Evolutionary conservation across 92 coral and sea anemone species (phyloP), one percentile per base, ranked within the genome.

Genomic region (Micromussa lordhowensis): DNA sequence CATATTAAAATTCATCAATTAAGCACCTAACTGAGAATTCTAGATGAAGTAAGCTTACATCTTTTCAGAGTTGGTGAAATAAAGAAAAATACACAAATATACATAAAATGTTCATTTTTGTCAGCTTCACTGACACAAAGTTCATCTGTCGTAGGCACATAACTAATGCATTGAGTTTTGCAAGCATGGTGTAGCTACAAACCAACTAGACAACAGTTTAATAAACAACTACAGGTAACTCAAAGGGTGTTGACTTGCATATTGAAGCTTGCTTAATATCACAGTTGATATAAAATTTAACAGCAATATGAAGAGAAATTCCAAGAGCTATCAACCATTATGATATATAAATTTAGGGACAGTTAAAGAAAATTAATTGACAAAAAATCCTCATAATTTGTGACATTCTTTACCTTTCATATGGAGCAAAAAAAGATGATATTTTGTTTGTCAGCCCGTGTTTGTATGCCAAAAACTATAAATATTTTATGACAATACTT

Each of bases 401-500:
- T 44, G 26, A 44, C 76, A 82, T 66, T 84, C 87, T 53, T 21
- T 31, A 7, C 10, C 44, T 71, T 72, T 32, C 66, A 83, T 83
- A 84, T 84, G 14, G 69, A 31, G 71, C 17, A 74, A 54, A 84
- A 84, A 53, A 35, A 54, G 80, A 82, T 53, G 87, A 71, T 84
- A 84, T 84, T 71, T 72, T 84, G 87, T 84, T 84, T 72, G 79
- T 84, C 80, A 72, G 69, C 85, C 89, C 63, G 86, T 95, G 98
- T 91, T 93, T 95, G 91, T 92, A 90, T 77, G 93, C 94, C 94
- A 86, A 87, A 93, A 86, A 91, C 88, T 77, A 95, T 95, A 91
- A 93, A 95, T 95, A 93, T 95, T 95, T 94, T 91, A 95, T 95
- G 93, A 86, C 70, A 78, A 93, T 73, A 74, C 89, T 88, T 87